These are phyloP conservation scores for Gallinago undulata DNA, from an alignment of 2,113 vertebrate genomes.

Conservation along the genomic window DNA sequence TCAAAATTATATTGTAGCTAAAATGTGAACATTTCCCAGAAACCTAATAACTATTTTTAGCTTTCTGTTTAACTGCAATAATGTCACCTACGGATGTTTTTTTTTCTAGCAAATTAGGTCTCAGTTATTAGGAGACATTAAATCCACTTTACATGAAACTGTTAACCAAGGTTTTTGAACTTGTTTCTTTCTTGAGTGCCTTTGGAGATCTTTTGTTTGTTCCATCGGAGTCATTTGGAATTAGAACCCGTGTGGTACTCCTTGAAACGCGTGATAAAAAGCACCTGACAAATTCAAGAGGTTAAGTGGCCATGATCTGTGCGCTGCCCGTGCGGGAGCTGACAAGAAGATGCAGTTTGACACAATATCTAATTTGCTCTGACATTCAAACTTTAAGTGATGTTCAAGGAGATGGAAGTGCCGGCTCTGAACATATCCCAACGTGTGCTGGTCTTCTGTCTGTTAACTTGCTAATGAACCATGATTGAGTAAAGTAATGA, in stretches of 20 bases:
- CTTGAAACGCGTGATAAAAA: constrained; percentile 46
- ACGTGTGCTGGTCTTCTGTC: constrained; percentile 78
- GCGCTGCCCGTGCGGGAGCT: constrained; percentile 2
- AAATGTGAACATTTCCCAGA: neutral
- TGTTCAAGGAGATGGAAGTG: constrained; percentile 74
- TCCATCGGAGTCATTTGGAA: constrained; percentile 56
- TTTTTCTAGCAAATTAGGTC: constrained; percentile 51
- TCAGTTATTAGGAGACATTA: constrained; percentile 55
- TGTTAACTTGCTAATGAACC: constrained; percentile 90
- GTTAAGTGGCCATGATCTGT: constrained; percentile 58
- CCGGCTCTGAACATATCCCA: constrained; percentile 77
- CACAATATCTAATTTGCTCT: constrained; percentile 73
- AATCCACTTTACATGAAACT: constrained; percentile 37
- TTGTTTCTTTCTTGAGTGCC: constrained; percentile 42
- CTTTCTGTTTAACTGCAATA: constrained; percentile 32
- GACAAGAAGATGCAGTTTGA: constrained; percentile 61
- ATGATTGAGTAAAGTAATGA: constrained; percentile 85
- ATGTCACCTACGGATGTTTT: constrained; percentile 36
- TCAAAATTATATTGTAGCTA: neutral
- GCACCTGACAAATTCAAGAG: constrained; percentile 59
- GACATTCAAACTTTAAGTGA: constrained; percentile 84
- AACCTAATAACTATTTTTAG: constrained; percentile 39
- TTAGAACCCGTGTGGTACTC: constrained; percentile 38
- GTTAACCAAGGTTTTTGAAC: neutral
- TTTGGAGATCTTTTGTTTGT: constrained; percentile 63